Evolutionary conservation across 2,888 invertebrate genomes (phyloP).

Genomic region (Brachylomia viminalis): DNA sequence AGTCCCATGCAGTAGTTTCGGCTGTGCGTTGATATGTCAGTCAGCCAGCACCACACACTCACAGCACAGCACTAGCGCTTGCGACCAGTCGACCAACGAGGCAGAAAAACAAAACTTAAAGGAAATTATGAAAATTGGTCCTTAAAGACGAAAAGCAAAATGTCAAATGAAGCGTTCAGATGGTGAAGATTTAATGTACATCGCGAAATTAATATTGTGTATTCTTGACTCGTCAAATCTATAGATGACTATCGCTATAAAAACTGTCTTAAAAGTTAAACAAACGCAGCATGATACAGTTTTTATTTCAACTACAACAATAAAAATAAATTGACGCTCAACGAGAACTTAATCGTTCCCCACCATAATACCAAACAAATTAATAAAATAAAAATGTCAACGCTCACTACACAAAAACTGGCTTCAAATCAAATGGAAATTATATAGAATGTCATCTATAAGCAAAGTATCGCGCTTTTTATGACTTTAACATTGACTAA

Average conservation of each 20-base stretch:
- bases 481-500: conserved; percentile 85
- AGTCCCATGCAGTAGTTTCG: too few relatives aligned
- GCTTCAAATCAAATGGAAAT: conserved; percentile 85
- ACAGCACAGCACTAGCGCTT: neutral
- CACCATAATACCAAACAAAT: conserved; percentile 80
- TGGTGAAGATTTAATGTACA: neutral
- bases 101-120: neutral
- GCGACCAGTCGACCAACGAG: too few relatives aligned
- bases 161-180: neutral
- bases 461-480: conserved; percentile 85
- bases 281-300: conserved; percentile 58
- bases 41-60: too few relatives aligned
- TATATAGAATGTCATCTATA: conserved; percentile 86
- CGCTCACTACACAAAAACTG: conserved; percentile 74
- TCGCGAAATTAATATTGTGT: neutral
- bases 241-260: conserved; percentile 3
- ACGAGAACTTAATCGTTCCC: conserved; percentile 67
- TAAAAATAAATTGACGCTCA: conserved; percentile 68
- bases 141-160: neutral
- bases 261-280: conserved; percentile 45
- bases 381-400: conserved; percentile 88
- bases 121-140: neutral
- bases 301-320: conserved; percentile 64
- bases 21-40: too few relatives aligned
- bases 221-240: conserved; percentile 2